Percentiles rank a stretch among this genome's conserved stretches.
Evolutionary conservation across 2,113 vertebrate genomes (phyloP).

Genomic region (Ceuthmochares aereus): DNA sequence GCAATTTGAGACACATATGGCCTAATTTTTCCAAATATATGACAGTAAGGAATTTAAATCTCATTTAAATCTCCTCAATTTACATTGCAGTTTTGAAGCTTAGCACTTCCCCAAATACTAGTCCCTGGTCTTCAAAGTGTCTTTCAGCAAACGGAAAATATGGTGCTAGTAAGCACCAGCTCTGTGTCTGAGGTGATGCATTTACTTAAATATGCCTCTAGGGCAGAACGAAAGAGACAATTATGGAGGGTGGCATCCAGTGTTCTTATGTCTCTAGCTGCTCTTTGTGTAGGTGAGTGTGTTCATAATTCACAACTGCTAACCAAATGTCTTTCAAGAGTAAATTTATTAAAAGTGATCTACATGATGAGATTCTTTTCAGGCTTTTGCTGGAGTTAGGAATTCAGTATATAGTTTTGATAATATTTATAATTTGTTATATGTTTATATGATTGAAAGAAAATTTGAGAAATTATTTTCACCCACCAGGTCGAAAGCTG

Average conservation of each 20-base stretch:
- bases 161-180: not conserved
- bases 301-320: not conserved
- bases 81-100: not conserved
- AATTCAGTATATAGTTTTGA: not conserved
- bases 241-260: not conserved
- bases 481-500: not conserved
- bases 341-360: not conserved
- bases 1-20: not conserved
- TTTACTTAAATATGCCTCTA: not conserved
- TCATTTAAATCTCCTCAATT: not conserved
- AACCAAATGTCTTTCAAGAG: not conserved
- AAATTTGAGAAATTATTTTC: not conserved
- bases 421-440: not conserved
- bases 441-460: not conserved
- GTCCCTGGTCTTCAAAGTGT: not conserved
- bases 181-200: not conserved
- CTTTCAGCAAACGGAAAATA: not conserved
- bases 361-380: not conserved
- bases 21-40: not conserved
- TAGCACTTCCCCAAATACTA: not conserved
- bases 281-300: not conserved
- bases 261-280: not conserved
- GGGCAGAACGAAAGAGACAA: not conserved
- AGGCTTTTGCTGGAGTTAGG: not conserved
- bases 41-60: not conserved